A percentile compares a stretch with the other conserved stretches of the same genome.
Evolutionary conservation across 2,888 invertebrate species (phyloP).

Genomic region (Tanaodytes sp.): DNA sequence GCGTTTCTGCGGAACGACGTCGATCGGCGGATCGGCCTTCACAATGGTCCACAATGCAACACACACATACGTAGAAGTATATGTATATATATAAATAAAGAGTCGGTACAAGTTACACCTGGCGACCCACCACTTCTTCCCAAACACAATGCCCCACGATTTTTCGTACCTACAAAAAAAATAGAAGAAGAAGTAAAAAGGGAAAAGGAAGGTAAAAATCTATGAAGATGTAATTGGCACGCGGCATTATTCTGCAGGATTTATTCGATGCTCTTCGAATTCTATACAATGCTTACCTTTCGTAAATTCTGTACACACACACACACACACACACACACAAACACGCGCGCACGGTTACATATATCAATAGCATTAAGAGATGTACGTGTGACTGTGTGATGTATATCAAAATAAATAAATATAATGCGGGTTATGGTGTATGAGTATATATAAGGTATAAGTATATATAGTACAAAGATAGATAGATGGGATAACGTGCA

Average conservation of each 20-base stretch:
- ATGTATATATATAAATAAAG: no score
- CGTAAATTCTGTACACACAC: no score
- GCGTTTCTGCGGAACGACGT: neutral
- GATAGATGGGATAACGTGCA: no score
- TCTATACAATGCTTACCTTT: conserved; percentile 8
- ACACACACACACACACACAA: no score
- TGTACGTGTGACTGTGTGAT: conserved; percentile 1
- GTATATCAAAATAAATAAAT: neutral
- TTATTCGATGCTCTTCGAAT: conserved; percentile 22
- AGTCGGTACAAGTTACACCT: conserved; percentile 40
- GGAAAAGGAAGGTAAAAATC: conserved; percentile 28
- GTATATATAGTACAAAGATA: no score
- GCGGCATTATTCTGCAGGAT: conserved; percentile 29
- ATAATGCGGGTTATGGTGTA: neutral
- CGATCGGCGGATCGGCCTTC: neutral
- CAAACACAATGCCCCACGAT: no score
- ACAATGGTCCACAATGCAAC: conserved; percentile 7
- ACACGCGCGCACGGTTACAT: neutral
- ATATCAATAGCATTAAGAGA: neutral
- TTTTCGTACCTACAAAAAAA: no score
- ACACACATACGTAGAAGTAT: no score
- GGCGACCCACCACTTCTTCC: conserved; percentile 1
- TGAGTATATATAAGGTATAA: no score
- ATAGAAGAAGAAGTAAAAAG: no score
- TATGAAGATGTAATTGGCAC: conserved; percentile 47